Conservation (phyloP, 1,140 invertebrate genomes). For the Drosophila punjabiensis region DNA sequence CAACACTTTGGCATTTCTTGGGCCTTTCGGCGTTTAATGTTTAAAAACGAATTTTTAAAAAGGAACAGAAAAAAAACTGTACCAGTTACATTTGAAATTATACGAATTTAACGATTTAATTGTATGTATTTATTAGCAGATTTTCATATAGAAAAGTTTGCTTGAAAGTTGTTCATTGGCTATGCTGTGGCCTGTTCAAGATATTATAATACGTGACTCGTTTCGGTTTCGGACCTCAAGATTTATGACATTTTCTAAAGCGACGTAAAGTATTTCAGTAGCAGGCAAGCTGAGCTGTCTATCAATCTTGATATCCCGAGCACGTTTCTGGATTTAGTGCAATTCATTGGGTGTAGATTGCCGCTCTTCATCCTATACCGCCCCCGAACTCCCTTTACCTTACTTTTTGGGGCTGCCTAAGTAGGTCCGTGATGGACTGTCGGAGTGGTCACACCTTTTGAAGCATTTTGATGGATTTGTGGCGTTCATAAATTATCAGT, state of each 20-base stretch:
- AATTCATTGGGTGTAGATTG: constrained; percentile 61
- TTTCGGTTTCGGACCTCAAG: constrained; percentile 39
- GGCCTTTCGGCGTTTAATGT: constrained; percentile 5
- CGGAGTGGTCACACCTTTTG: constrained; percentile 61
- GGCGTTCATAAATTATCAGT: constrained; percentile 34
- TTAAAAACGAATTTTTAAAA: constrained; percentile 5
- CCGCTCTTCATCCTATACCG: constrained; percentile 10
- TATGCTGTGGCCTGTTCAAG: not conserved
- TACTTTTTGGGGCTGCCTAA: constrained; percentile 19
- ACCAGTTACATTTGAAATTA: constrained; percentile 66
- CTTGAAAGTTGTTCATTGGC: constrained; percentile 19
- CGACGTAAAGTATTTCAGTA: constrained; percentile 51
- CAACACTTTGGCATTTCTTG: constrained; percentile 63
- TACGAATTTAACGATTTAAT: constrained; percentile 37
- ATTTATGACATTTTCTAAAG: constrained; percentile 73
- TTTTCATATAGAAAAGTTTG: constrained; percentile 22
- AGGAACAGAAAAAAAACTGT: constrained; percentile 27
- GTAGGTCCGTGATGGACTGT: constrained; percentile 43
- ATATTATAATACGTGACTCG: constrained; percentile 66
- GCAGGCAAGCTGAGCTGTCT: constrained; percentile 18
- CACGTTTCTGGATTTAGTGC: constrained; percentile 71
- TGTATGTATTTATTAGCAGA: constrained; percentile 64
- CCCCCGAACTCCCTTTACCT: not conserved
- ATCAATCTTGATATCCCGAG: constrained; percentile 46
- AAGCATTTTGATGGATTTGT: constrained; percentile 58